A percentile compares a stretch with the other conserved stretches of the same genome.
Evolutionary conservation across 2,113 vertebrate species (phyloP).

Genomic region (Dolichallabes microphthalmus): DNA sequence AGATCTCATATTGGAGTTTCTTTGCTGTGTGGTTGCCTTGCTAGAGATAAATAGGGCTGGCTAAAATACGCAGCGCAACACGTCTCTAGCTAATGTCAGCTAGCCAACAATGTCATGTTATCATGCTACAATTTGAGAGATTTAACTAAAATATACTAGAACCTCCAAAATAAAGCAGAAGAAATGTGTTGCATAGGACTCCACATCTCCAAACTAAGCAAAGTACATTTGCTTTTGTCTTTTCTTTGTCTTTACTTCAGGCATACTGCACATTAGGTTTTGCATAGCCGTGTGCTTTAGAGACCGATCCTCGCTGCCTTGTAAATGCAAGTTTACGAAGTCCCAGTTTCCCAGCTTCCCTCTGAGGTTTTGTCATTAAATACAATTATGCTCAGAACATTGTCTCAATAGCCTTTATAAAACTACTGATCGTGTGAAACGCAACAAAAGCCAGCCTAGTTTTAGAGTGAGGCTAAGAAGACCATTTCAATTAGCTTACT

Average conservation of each 20-base stretch:
- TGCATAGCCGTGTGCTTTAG: background rate
- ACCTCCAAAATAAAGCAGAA: background rate
- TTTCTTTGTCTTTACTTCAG: background rate
- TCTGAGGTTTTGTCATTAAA: constrained; percentile 9
- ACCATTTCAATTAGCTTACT: constrained; percentile 10
- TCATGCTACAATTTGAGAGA: background rate
- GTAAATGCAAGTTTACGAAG: background rate
- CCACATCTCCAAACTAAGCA: background rate
- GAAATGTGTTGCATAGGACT: background rate
- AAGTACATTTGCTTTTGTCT: background rate
- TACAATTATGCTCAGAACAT: background rate
- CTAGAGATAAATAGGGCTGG: background rate
- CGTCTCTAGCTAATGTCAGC: background rate
- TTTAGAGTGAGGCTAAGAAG: background rate
- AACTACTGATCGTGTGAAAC: background rate
- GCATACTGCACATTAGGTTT: background rate
- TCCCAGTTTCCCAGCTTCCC: background rate
- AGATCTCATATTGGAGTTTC: too few relatives aligned
- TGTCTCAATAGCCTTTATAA: constrained; percentile 21
- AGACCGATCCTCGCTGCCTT: background rate
- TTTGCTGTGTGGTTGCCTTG: too few relatives aligned
- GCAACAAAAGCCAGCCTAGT: background rate
- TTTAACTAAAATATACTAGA: background rate
- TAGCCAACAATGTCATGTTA: background rate
- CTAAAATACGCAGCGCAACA: background rate